phyloP scores from a whole-genome alignment of 2,797 vertebrate species.

The Pelobates cultripes region DNA sequence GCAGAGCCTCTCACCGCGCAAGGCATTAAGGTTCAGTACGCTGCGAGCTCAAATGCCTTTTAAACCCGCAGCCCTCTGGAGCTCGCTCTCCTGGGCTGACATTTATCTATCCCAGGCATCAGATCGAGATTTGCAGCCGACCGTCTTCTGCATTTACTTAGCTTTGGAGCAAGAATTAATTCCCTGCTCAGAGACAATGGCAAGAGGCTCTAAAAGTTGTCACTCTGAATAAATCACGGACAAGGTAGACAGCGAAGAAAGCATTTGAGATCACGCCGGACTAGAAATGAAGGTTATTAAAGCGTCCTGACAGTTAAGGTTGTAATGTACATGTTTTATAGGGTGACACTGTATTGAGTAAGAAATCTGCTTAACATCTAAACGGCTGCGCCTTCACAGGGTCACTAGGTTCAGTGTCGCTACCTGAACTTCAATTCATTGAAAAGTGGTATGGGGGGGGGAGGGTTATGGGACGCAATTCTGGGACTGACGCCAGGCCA shows the following conservation, averaged over 20 bases:
- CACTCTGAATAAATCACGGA: constrained; percentile 50
- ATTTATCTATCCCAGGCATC: constrained; percentile 42
- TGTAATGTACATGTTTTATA: constrained; percentile 39
- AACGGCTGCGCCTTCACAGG: background rate
- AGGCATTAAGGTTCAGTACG: background rate
- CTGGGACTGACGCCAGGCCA: no score
- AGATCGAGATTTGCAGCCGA: constrained; percentile 37
- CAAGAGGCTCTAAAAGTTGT: constrained; percentile 35
- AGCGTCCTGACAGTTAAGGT: constrained; percentile 47
- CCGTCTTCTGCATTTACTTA: constrained; percentile 47
- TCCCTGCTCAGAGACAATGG: constrained; percentile 42
- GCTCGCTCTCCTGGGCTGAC: constrained; percentile 32
- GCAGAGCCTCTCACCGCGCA: background rate
- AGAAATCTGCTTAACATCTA: background rate
- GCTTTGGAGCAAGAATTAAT: constrained; percentile 47
- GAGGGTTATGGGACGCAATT: no score
- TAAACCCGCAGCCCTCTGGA: constrained; percentile 13
- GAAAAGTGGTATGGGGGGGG: no score
- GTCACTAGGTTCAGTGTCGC: no score
- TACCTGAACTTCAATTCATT: no score
- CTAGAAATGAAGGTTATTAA: constrained; percentile 41
- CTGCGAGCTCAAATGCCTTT: constrained; percentile 11
- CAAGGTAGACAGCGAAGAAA: constrained; percentile 34
- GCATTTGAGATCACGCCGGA: constrained; percentile 9
- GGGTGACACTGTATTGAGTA: background rate